These are phyloP conservation scores for Apocrypta bakeri DNA, from an alignment of 1,140 invertebrate genomes.

Conservation along the genomic window DNA sequence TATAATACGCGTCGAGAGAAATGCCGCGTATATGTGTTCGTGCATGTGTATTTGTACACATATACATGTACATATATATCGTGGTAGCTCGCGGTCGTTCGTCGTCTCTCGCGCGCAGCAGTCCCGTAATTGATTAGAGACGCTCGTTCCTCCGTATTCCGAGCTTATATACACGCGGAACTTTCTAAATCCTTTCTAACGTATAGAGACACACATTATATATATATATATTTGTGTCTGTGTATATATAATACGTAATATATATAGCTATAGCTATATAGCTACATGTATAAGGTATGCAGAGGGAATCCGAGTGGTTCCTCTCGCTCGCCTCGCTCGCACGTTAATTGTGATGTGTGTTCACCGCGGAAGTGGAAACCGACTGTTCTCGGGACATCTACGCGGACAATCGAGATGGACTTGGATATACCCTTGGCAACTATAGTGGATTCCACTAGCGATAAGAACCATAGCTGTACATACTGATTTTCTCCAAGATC, in stretches of 20 bases:
- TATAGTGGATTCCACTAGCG: neutral
- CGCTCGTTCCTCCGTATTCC: constrained; percentile 49
- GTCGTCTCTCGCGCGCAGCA: constrained; percentile 3
- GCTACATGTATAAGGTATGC: neutral
- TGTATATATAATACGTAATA: too few species aligned
- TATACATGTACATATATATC: neutral
- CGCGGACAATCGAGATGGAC: constrained; percentile 29
- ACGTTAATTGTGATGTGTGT: constrained; percentile 38
- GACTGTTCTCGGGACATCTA: constrained; percentile 5
- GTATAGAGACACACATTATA: neutral
- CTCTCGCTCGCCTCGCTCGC: neutral
- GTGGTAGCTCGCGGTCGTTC: neutral
- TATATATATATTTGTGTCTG: neutral
- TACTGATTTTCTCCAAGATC: neutral
- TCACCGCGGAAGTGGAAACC: constrained; percentile 6
- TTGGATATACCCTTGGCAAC: neutral
- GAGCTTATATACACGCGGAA: constrained; percentile 43
- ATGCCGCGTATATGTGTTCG: constrained; percentile 26
- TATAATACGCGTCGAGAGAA: constrained; percentile 41
- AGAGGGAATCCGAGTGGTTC: neutral
- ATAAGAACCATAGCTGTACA: neutral
- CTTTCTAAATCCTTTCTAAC: constrained; percentile 63
- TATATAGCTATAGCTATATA: too few species aligned
- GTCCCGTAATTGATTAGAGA: constrained; percentile 57
- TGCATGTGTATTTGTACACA: neutral